Percentiles rank a stretch among this genome's conserved stretches.
Conservation (phyloP, 2,113 vertebrate genomes). For the Micronisus gabar region DNA sequence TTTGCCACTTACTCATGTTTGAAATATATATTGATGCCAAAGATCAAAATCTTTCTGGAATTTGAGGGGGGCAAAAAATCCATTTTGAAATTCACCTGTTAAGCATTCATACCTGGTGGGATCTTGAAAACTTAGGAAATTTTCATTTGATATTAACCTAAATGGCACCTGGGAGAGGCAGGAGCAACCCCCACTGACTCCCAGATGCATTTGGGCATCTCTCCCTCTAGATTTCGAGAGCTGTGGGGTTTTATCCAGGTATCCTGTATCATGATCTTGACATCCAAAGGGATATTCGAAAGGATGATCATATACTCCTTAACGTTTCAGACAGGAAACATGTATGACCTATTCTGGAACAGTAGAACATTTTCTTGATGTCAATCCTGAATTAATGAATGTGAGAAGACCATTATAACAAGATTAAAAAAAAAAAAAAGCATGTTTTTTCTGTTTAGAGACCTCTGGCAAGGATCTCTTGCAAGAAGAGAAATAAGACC, state of each 20-base stretch:
- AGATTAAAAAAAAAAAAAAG: not conserved
- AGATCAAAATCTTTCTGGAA: not conserved
- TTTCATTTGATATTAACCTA: not conserved
- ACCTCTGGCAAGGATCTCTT: not conserved
- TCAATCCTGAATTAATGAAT: not conserved
- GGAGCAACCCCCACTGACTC: not conserved
- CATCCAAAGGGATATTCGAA: not conserved
- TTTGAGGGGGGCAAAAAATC: not conserved
- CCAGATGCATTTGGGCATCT: not conserved
- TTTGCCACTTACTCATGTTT: not conserved
- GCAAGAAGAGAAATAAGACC: not conserved
- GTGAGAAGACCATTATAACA: not conserved
- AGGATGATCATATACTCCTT: not conserved
- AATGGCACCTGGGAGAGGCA: too few species aligned
- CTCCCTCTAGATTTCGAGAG: accelerated
- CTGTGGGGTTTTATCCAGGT: not conserved
- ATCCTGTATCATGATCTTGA: not conserved
- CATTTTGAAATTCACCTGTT: not conserved
- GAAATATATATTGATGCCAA: not conserved
- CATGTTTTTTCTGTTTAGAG: not conserved
- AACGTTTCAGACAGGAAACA: not conserved
- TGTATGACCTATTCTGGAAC: not conserved
- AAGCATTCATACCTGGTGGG: not conserved
- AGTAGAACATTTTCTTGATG: not conserved
- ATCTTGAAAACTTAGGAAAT: accelerated